Conservation (phyloP, 2,888 invertebrate species). For the Chymomyza amoena region DNA sequence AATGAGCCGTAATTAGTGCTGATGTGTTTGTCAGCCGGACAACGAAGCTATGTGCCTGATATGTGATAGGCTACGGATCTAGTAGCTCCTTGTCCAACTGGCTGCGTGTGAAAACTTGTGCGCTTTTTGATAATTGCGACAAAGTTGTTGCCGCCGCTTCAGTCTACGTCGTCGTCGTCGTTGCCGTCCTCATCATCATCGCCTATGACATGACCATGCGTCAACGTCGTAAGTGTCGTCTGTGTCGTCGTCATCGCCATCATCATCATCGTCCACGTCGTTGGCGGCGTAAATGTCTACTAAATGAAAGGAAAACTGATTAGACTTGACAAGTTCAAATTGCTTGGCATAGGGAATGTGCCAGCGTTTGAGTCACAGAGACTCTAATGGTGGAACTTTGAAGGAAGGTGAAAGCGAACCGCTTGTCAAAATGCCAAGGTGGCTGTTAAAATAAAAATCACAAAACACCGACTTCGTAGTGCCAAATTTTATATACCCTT, state of each 20-base stretch:
- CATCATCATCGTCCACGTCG: slow-evolving; percentile 2
- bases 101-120: slow-evolving; percentile 68
- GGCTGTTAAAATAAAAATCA: background rate
- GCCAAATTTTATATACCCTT: background rate
- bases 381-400: background rate
- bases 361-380: background rate
- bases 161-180: background rate
- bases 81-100: slow-evolving; percentile 27
- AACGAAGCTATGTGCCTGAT: slow-evolving; percentile 34
- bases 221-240: slow-evolving; percentile 46
- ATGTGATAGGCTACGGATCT: background rate
- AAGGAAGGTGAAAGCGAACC: background rate
- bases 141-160: slow-evolving; percentile 28
- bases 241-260: background rate
- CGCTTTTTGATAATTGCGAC: slow-evolving; percentile 68
- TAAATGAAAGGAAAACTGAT: slow-evolving; percentile 69
- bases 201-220: slow-evolving; percentile 53
- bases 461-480: background rate
- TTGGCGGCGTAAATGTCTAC: slow-evolving; percentile 56
- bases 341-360: slow-evolving; percentile 36
- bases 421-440: background rate
- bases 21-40: slow-evolving; percentile 48
- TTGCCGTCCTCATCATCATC: background rate
- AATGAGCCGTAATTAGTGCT: slow-evolving; percentile 72
- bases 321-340: slow-evolving; percentile 68